Conservation (phyloP, 2,113 vertebrate species). For the Muscicapa adusta region DNA sequence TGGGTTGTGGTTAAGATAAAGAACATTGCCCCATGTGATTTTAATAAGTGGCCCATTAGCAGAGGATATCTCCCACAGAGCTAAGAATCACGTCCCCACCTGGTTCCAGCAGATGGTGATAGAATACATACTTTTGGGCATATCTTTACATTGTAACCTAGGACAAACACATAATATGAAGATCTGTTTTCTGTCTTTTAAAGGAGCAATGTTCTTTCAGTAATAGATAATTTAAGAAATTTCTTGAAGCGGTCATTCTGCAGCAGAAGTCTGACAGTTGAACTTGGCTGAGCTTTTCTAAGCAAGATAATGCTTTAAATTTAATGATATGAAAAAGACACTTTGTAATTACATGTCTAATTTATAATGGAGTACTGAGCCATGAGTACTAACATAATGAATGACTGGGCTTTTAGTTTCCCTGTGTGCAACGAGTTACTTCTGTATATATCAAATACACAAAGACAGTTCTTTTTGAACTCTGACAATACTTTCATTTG, state of each 20-base stretch:
- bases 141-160: too few relatives aligned
- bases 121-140: too few relatives aligned
- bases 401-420: not conserved
- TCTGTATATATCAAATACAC: not conserved
- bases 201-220: not conserved
- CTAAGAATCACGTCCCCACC: too few relatives aligned
- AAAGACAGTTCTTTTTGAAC: not conserved
- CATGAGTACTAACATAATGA: not conserved
- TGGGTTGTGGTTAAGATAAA: too few relatives aligned
- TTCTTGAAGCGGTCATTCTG: slow-evolving; percentile 12
- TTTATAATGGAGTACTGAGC: not conserved
- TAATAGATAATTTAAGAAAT: not conserved
- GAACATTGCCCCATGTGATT: too few relatives aligned
- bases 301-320: not conserved
- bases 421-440: not conserved
- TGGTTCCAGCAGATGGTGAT: too few relatives aligned
- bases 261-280: not conserved
- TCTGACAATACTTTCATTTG: not conserved
- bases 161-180: not conserved
- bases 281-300: not conserved
- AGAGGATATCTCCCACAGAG: too few relatives aligned
- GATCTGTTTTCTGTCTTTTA: not conserved
- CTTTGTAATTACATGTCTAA: not conserved
- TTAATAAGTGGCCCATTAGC: too few relatives aligned
- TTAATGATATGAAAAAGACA: not conserved